phyloP scores from a whole-genome alignment of 2,888 invertebrate genomes.

The Epinotia nisella region DNA sequence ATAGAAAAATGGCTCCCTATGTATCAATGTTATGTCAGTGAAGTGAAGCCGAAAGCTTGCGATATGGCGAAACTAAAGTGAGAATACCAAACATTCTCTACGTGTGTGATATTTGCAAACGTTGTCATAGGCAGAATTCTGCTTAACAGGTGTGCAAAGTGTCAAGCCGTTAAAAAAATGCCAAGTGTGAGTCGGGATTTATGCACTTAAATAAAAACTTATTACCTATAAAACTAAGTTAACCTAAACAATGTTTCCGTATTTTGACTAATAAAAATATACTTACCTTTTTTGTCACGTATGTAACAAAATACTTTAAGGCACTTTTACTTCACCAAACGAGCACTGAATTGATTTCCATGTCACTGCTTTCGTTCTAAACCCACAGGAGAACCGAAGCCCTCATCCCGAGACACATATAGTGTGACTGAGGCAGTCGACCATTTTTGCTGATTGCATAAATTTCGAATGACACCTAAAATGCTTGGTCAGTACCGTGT shows the following conservation, averaged over 20 bases:
- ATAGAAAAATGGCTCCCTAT: too few relatives aligned
- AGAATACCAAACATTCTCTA: too few relatives aligned
- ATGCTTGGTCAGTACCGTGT: slow-evolving; percentile 50
- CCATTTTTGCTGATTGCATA: slow-evolving; percentile 59
- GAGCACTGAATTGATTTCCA: slow-evolving; percentile 23
- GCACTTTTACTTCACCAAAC: slow-evolving; percentile 25
- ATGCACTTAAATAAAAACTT: too few relatives aligned
- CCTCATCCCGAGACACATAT: slow-evolving; percentile 37
- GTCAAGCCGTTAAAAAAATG: not conserved
- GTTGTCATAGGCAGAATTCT: too few relatives aligned
- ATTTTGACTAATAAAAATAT: not conserved
- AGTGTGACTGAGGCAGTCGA: slow-evolving; percentile 49
- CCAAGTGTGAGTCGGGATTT: too few relatives aligned
- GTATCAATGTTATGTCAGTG: too few relatives aligned
- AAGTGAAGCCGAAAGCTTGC: too few relatives aligned
- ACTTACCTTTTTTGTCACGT: slow-evolving; percentile 16
- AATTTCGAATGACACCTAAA: slow-evolving; percentile 55
- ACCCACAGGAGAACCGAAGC: slow-evolving; percentile 13
- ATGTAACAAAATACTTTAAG: not conserved
- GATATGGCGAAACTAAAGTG: too few relatives aligned
- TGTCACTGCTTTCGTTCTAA: not conserved
- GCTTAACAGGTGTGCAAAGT: not conserved
- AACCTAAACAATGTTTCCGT: not conserved
- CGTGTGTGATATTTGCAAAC: too few relatives aligned
- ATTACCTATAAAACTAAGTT: too few relatives aligned